Evolutionary conservation across 2,113 vertebrate genomes (phyloP).

Genomic region (Sylvilagus bachmani): DNA sequence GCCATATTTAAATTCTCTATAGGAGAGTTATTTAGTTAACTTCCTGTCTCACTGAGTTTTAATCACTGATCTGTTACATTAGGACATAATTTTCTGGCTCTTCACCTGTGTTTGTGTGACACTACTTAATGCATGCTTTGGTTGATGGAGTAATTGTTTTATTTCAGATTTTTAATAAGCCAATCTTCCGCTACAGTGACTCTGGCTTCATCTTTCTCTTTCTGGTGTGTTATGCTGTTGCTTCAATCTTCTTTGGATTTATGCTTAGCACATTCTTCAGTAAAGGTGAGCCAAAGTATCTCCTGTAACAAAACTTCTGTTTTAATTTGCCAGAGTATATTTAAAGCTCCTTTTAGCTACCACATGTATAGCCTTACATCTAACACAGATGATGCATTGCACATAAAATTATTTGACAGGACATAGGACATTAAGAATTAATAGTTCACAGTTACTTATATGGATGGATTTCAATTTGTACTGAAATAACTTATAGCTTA

Average conservation of each 20-base stretch:
- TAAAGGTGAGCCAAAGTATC: slow-evolving; percentile 89
- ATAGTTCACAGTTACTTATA: neutral
- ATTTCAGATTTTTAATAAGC: slow-evolving; percentile 57
- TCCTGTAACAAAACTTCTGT: neutral
- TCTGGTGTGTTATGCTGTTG: slow-evolving; percentile 91
- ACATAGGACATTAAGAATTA: neutral
- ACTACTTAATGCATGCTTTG: neutral
- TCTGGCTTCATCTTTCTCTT: slow-evolving; percentile 94
- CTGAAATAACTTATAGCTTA: no score
- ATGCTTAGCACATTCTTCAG: slow-evolving; percentile 98
- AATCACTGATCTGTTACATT: neutral
- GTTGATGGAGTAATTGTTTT: slow-evolving; percentile 46
- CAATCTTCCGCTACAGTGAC: slow-evolving; percentile 94
- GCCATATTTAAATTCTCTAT: neutral
- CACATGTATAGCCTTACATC: neutral
- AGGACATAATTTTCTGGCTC: neutral
- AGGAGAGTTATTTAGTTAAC: neutral
- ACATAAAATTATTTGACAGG: neutral
- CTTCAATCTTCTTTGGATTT: slow-evolving; percentile 97
- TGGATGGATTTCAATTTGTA: no score
- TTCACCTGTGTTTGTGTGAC: slow-evolving; percentile 2
- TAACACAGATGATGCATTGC: neutral
- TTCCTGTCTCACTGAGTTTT: neutral
- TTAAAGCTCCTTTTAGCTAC: neutral
- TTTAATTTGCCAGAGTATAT: slow-evolving; percentile 31